Percentiles rank a stretch among this genome's conserved stretches.
Evolutionary conservation across 2,797 vertebrate species (phyloP).

Genomic region (Myripristis jacobus): DNA sequence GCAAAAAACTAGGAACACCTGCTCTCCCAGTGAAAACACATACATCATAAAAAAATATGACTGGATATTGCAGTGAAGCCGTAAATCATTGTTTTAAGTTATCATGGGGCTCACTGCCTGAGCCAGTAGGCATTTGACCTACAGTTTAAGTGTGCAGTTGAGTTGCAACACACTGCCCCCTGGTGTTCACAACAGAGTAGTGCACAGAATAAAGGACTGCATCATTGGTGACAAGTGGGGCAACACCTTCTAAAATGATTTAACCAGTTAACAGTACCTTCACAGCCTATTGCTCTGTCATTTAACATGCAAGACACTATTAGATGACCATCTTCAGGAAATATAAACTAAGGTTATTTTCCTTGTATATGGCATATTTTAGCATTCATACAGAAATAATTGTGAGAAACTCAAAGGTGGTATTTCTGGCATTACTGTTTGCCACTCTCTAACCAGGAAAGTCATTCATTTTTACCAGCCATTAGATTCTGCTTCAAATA

Average conservation of each 20-base stretch:
- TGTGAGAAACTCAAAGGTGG: no score
- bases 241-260: neutral
- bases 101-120: slow-evolving; percentile 14
- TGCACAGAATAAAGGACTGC: neutral
- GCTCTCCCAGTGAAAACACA: no score
- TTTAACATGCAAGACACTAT: neutral
- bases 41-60: no score
- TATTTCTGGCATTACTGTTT: no score
- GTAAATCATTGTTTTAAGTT: slow-evolving; percentile 21
- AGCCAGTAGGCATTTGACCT: neutral
- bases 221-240: no score
- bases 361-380: no score
- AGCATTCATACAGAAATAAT: no score
- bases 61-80: no score
- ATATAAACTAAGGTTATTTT: slow-evolving; percentile 5
- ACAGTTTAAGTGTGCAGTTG: neutral
- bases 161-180: slow-evolving; percentile 46
- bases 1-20: no score
- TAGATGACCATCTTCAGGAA: neutral
- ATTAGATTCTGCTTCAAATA: no score
- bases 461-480: no score
- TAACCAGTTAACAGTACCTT: neutral
- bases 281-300: neutral
- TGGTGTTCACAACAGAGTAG: slow-evolving; percentile 31
- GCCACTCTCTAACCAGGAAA: no score